These are phyloP conservation scores for Ailuropoda melanoleuca DNA, from an alignment of 2,113 vertebrate species.

Conservation along the genomic window DNA sequence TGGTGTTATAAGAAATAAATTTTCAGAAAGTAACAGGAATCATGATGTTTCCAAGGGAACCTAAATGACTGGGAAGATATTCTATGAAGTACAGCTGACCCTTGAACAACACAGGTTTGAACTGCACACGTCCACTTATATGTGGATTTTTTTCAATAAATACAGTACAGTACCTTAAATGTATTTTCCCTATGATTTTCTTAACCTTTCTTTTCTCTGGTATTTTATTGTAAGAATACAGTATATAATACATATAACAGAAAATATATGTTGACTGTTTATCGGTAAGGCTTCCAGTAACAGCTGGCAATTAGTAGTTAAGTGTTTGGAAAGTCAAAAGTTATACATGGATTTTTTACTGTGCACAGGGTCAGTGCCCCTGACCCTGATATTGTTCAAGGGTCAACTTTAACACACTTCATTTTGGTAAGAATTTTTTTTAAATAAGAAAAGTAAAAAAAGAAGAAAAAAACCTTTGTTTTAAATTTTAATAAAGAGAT, in stretches of 20 bases:
- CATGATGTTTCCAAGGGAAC: not conserved
- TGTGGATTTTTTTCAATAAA: not conserved
- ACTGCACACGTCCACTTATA: not conserved
- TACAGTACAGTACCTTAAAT: not conserved
- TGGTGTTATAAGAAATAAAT: not conserved
- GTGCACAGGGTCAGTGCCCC: not conserved
- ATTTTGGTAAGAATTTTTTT: not conserved
- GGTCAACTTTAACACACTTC: not conserved
- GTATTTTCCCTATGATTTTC: not conserved
- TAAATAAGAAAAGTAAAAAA: constrained; percentile 43
- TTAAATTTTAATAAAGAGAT: constrained; percentile 76
- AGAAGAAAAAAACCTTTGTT: constrained; percentile 20
- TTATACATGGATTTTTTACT: not conserved
- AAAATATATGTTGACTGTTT: not conserved
- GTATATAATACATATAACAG: not conserved
- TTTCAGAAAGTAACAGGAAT: not conserved
- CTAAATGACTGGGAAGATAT: constrained; percentile 38
- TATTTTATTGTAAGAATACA: not conserved
- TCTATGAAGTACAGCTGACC: not conserved
- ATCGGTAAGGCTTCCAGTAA: not conserved
- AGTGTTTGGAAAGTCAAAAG: not conserved
- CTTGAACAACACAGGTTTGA: not conserved
- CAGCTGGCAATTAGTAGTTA: not conserved
- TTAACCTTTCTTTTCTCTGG: not conserved
- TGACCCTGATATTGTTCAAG: not conserved